A percentile compares a stretch with the other conserved stretches of the same genome.
Conservation (phyloP, 2,888 invertebrate genomes). For the Myopa tessellatipennis region DNA sequence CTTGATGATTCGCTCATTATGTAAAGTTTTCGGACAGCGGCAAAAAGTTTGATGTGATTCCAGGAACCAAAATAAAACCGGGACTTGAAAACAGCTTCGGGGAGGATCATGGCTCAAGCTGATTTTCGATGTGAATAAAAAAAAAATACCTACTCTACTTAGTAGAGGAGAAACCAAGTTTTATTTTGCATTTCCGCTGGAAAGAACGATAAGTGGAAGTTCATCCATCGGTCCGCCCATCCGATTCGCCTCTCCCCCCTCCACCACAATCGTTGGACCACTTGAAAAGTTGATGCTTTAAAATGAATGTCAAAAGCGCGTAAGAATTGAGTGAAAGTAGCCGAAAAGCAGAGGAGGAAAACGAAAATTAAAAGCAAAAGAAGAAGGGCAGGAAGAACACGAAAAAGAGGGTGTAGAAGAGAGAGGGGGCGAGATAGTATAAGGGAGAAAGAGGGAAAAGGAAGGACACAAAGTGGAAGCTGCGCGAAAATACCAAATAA, state of each 20-base stretch:
- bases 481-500: slow-evolving; percentile 22
- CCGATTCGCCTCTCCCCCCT: neutral
- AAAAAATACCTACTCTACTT: slow-evolving; percentile 5
- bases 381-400: no score
- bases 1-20: slow-evolving; percentile 31
- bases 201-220: slow-evolving; percentile 20
- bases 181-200: slow-evolving; percentile 31
- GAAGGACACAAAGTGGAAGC: neutral
- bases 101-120: neutral
- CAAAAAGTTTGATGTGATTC: slow-evolving; percentile 17
- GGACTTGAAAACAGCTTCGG: slow-evolving; percentile 1
- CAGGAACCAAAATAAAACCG: neutral
- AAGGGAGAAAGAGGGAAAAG: no score
- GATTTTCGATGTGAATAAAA: neutral
- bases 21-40: slow-evolving; percentile 22
- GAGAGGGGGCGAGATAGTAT: no score
- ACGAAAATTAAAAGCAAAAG: neutral
- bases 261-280: neutral
- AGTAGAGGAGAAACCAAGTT: slow-evolving; percentile 7
- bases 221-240: neutral
- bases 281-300: slow-evolving; percentile 20
- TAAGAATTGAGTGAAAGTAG: slow-evolving; percentile 8
- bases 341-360: neutral
- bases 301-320: slow-evolving; percentile 31
- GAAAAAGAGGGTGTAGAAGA: no score